These are phyloP conservation scores for Cheiracanthium punctorium DNA, from an alignment of 2,888 invertebrate genomes.

Conservation along the genomic window DNA sequence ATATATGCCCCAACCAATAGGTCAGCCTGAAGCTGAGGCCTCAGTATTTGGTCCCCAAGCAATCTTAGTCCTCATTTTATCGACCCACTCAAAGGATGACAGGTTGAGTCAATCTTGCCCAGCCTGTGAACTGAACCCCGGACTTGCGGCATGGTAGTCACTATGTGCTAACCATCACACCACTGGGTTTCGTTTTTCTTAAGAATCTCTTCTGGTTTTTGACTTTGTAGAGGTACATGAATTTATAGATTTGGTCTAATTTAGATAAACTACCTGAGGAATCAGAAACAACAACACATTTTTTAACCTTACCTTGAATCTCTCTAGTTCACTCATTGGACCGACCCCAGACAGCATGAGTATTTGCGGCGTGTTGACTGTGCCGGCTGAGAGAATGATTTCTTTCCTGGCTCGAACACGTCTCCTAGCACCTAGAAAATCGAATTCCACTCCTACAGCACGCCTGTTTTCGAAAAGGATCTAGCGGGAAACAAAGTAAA, in stretches of 20 bases:
- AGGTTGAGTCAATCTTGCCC: too few relatives aligned
- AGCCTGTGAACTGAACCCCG: too few relatives aligned
- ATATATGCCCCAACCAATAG: not conserved
- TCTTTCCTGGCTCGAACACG: slow-evolving; percentile 29
- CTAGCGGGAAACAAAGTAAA: not conserved
- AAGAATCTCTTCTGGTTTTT: too few relatives aligned
- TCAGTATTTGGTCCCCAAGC: too few relatives aligned
- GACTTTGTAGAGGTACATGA: not conserved
- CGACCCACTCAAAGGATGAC: too few relatives aligned
- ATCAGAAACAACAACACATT: not conserved
- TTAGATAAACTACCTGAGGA: too few relatives aligned
- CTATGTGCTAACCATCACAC: too few relatives aligned
- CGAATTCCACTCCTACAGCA: slow-evolving; percentile 40
- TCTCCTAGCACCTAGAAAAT: slow-evolving; percentile 12
- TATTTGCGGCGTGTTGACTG: slow-evolving; percentile 20
- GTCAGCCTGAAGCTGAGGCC: too few relatives aligned
- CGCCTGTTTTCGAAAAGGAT: slow-evolving; percentile 14
- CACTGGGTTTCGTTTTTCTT: too few relatives aligned
- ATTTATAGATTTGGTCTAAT: not conserved
- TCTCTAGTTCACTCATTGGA: slow-evolving; percentile 39
- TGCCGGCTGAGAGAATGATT: slow-evolving; percentile 34
- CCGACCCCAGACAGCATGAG: slow-evolving; percentile 53
- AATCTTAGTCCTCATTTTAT: too few relatives aligned
- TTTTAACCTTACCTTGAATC: slow-evolving; percentile 21
- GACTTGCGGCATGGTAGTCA: too few relatives aligned